These are phyloP conservation scores for Watsonalla cultraria DNA, from an alignment of 2,888 invertebrate genomes.

Conservation along the genomic window DNA sequence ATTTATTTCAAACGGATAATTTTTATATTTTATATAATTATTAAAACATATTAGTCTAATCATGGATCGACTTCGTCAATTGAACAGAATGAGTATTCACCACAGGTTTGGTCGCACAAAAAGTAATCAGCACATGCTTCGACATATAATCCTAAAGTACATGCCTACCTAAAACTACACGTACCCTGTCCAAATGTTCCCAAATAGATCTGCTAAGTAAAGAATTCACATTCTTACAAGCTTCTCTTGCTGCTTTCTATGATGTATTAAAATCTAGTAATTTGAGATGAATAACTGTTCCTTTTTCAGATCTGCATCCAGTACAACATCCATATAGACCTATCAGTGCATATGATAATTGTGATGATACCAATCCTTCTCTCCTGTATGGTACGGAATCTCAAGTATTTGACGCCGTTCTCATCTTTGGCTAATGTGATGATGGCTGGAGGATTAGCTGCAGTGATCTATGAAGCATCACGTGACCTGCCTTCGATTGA, in stretches of 20 bases:
- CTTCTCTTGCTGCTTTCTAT: no score
- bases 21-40: no score
- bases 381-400: slow-evolving; percentile 87
- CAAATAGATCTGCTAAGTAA: slow-evolving; percentile 10
- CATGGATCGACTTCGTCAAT: no score
- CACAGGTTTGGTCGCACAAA: no score
- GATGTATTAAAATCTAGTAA: background rate
- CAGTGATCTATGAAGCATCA: slow-evolving; percentile 87
- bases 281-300: background rate
- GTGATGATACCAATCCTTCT: slow-evolving; percentile 85
- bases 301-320: slow-evolving; percentile 81
- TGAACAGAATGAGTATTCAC: no score
- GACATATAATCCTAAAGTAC: no score
- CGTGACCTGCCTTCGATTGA: slow-evolving; percentile 83
- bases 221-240: no score
- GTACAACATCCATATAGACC: slow-evolving; percentile 79
- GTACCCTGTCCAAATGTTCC: no score
- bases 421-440: slow-evolving; percentile 94
- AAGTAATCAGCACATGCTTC: no score
- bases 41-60: no score
- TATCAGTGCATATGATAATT: slow-evolving; percentile 86
- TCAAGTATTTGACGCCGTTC: slow-evolving; percentile 93
- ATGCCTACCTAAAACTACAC: no score
- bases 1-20: no score
- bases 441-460: slow-evolving; percentile 85